Conservation (phyloP, 37 sponge, comb jelly and placozoan genomes). For the Hexactinellida sp. region DNA sequence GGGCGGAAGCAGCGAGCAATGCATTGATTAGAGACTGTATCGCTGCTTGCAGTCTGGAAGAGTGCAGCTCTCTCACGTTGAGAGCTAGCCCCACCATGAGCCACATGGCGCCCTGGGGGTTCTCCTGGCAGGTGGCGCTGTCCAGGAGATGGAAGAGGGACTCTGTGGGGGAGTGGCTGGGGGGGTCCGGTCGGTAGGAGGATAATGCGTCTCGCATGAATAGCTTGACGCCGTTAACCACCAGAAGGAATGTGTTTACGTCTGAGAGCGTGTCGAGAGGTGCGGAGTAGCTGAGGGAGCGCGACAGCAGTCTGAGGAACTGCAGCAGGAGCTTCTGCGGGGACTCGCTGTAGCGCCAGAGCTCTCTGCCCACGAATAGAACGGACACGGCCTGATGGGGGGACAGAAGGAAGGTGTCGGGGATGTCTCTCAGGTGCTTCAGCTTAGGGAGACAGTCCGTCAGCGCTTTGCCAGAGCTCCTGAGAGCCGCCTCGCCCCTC, state of each 20-base stretch:
- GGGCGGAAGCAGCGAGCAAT: not conserved
- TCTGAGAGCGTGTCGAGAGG: not conserved
- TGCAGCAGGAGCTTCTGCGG: not conserved
- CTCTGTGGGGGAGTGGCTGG: not conserved
- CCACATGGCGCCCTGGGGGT: not conserved
- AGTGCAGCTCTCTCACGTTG: not conserved
- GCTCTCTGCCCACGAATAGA: not conserved
- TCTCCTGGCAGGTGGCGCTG: not conserved
- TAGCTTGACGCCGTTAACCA: not conserved
- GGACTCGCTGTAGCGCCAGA: not conserved
- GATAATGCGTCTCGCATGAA: not conserved
- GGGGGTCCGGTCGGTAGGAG: not conserved
- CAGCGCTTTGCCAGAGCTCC: not conserved
- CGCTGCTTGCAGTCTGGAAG: not conserved
- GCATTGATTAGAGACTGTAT: not conserved
- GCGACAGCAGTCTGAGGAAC: not conserved
- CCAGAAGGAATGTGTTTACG: not conserved
- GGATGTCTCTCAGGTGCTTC: not conserved
- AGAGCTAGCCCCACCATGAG: not conserved
- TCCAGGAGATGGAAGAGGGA: not conserved
- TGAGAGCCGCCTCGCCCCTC: not conserved
- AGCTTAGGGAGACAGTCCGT: not conserved
- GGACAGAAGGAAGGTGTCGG: not conserved
- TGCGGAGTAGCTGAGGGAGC: not conserved
- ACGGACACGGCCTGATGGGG: not conserved